These are phyloP conservation scores for Pelodiscus sinensis DNA, from an alignment of 2,113 vertebrate species.

Conservation along the genomic window DNA sequence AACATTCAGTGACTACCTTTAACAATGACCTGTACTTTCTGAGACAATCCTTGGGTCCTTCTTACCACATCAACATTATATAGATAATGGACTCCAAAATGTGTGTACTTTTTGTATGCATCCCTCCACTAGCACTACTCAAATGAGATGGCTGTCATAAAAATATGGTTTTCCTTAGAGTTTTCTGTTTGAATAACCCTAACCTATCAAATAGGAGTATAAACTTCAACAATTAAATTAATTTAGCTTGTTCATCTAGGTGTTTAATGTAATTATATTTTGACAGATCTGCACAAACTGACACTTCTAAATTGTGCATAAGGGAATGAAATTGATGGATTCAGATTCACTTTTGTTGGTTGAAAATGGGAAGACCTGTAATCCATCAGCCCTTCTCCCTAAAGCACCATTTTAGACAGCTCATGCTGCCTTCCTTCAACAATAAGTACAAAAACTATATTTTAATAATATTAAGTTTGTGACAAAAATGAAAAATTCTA, in stretches of 20 bases:
- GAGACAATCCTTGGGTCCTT: neutral
- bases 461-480: slow-evolving; percentile 51
- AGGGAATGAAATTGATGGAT: slow-evolving; percentile 59
- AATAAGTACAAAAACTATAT: slow-evolving; percentile 38
- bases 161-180: slow-evolving; percentile 36
- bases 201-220: slow-evolving; percentile 51
- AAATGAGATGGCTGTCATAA: neutral
- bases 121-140: neutral
- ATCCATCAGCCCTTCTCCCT: slow-evolving; percentile 49
- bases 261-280: slow-evolving; percentile 65
- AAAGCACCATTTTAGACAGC: slow-evolving; percentile 47
- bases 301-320: slow-evolving; percentile 52
- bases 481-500: slow-evolving; percentile 50
- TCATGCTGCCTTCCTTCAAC: slow-evolving; percentile 19
- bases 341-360: slow-evolving; percentile 63
- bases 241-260: slow-evolving; percentile 61
- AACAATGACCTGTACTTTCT: neutral
- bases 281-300: slow-evolving; percentile 65
- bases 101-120: neutral
- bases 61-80: fast-evolving
- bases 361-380: slow-evolving; percentile 52
- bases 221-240: slow-evolving; percentile 69
- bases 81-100: neutral
- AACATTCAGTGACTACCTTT: neutral
- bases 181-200: slow-evolving; percentile 47